phyloP scores from a whole-genome alignment of 2,888 invertebrate species.

The Amorpha juglandis region DNA sequence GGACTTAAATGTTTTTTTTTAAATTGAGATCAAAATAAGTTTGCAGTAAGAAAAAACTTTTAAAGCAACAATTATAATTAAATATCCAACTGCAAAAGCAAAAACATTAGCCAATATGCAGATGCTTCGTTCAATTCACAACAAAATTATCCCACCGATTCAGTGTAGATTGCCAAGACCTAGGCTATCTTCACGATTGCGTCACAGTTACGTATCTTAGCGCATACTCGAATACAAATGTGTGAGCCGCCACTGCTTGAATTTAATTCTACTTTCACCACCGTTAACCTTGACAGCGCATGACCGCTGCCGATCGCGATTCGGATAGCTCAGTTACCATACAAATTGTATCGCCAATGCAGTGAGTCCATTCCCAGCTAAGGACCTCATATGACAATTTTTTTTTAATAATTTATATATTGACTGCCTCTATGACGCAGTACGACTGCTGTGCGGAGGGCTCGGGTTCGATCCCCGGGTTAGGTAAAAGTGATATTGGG shows the following conservation, averaged over 20 bases:
- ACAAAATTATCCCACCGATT: neutral
- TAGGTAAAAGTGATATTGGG: no score
- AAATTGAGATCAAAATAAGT: no score
- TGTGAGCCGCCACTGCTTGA: neutral
- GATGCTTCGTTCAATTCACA: neutral
- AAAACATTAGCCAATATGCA: no score
- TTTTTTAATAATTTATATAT: no score
- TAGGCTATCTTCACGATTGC: constrained; percentile 24
- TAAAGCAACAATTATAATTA: no score
- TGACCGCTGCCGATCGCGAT: constrained; percentile 42
- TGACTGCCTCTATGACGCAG: no score
- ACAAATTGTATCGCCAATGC: neutral
- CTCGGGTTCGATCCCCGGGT: no score
- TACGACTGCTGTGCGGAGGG: no score
- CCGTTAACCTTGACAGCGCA: constrained; percentile 56
- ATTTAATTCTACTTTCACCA: constrained; percentile 50
- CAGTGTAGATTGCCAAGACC: neutral
- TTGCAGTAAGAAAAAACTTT: no score
- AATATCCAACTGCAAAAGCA: no score
- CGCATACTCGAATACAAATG: constrained; percentile 26
- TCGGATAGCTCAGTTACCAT: neutral
- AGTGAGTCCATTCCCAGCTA: neutral
- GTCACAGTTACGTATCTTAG: constrained; percentile 23
- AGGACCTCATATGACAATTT: no score
- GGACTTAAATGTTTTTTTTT: no score